These are phyloP conservation scores for Rhagonycha lutea DNA, from an alignment of 2,888 invertebrate species.

Conservation along the genomic window DNA sequence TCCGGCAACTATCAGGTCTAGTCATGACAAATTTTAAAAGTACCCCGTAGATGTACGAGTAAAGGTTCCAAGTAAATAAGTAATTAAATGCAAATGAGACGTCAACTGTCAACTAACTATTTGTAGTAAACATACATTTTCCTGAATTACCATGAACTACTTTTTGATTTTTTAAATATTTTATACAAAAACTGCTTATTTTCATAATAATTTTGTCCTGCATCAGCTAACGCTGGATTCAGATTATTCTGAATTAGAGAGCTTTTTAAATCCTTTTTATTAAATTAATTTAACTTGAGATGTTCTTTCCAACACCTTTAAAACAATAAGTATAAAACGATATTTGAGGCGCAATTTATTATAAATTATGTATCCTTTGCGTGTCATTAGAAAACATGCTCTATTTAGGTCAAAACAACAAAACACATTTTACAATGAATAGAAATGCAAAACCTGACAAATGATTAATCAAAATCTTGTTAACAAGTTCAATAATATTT, in stretches of 20 bases:
- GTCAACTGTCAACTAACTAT: neutral
- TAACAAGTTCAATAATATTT: neutral
- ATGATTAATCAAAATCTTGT: neutral
- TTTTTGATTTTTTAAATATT: neutral
- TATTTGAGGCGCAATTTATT: neutral
- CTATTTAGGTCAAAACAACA: neutral
- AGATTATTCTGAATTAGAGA: neutral
- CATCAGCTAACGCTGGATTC: too few relatives aligned
- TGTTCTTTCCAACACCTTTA: neutral
- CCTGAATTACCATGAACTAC: neutral
- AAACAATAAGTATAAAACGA: neutral
- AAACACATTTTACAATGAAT: neutral
- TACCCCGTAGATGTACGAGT: too few relatives aligned
- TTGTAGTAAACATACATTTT: neutral
- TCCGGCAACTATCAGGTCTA: too few relatives aligned
- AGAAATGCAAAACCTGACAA: neutral
- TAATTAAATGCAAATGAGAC: too few relatives aligned
- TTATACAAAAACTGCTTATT: neutral
- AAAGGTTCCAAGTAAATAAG: too few relatives aligned
- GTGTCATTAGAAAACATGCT: neutral
- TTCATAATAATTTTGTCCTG: neutral
- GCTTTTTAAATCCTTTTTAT: neutral
- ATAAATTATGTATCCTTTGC: slow-evolving; percentile 2
- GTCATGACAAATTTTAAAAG: too few relatives aligned
- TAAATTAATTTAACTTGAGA: neutral